A percentile compares a stretch with the other conserved stretches of the same genome.
Conservation (phyloP, 35 echinoderm and acorn worm genomes). For the Ophiothrix spiculata region DNA sequence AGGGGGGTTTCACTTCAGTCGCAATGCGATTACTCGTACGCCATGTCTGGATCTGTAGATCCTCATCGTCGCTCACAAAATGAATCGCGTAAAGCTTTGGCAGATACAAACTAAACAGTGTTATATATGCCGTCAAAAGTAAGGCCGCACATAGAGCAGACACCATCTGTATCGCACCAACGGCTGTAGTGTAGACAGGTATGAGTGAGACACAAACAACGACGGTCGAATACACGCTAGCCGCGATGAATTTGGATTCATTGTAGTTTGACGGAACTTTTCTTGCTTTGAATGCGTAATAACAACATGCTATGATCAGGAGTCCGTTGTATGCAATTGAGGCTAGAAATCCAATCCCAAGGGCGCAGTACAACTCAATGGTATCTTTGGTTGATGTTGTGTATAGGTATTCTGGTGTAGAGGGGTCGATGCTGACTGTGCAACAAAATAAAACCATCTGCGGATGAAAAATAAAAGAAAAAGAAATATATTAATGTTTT, state of each 20-base stretch:
- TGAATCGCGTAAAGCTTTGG: conserved; percentile 15
- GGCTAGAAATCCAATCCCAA: not conserved
- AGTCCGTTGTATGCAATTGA: not conserved
- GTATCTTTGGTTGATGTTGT: not conserved
- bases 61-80: not conserved
- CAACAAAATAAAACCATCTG: not conserved
- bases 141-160: not conserved
- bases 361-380: not conserved
- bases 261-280: not conserved
- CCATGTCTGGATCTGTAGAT: not conserved
- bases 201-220: not conserved
- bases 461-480: not conserved
- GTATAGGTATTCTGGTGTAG: not conserved
- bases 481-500: no score
- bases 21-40: not conserved
- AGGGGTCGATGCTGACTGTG: not conserved
- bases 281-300: not conserved
- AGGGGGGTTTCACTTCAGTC: not conserved
- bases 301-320: not conserved
- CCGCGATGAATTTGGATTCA: conserved; percentile 9
- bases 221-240: not conserved
- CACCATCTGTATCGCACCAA: not conserved
- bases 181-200: conserved; percentile 9
- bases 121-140: not conserved
- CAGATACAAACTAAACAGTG: not conserved